Evolutionary conservation across 2,888 invertebrate species (phyloP), one percentile per base, ranked within the genome.

Genomic region (Plusia festucae): DNA sequence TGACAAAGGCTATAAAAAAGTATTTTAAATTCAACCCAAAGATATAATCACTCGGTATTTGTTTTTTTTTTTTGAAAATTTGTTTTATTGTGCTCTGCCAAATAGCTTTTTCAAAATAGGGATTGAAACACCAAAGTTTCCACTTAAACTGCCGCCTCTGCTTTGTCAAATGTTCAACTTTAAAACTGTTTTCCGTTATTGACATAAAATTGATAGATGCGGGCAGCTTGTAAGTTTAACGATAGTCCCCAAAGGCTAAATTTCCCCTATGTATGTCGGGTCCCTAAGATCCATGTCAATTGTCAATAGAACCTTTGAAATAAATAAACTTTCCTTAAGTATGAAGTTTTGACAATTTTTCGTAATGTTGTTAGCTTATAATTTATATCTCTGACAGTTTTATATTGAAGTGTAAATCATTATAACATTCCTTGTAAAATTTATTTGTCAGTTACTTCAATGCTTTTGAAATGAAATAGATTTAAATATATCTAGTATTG

Each of bases 121-220:
- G n/a, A n/a, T n/a, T n/a, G n/a, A n/a, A n/a, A n/a, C n/a, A n/a
- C n/a, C n/a, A n/a, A n/a, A n/a, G 5, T 40, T 40, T n/a, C 40
- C 4, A 15, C 1, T n/a, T n/a, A 1, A 0, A 34, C 15, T n/a
- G n/a, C n/a, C n/a, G n/a, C n/a, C n/a, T n/a, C 11, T 24, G 24
- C 1, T 8, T 5, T 9, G 30, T 30, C 30, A 30, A 30, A 30
- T 30, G 4, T 40, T 15, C 40, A 40, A 40, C 5, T 40, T n/a
- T 34, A 6, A n/a, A 40, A 40, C n/a, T n/a, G 40, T 40, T 40
- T 40, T n/a, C 40, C 40, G 40, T 40, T 40, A n/a, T 5, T n/a
- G 40, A n/a, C 40, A n/a, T n/a, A n/a, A n/a, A 40, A 40, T 40
- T 40, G 40, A 40, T 40, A n/a, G 40, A n/a, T 40, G n/a, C 40